Conservation (phyloP, 2,113 vertebrate genomes). For the Cyanoramphus novaezelandiae region DNA sequence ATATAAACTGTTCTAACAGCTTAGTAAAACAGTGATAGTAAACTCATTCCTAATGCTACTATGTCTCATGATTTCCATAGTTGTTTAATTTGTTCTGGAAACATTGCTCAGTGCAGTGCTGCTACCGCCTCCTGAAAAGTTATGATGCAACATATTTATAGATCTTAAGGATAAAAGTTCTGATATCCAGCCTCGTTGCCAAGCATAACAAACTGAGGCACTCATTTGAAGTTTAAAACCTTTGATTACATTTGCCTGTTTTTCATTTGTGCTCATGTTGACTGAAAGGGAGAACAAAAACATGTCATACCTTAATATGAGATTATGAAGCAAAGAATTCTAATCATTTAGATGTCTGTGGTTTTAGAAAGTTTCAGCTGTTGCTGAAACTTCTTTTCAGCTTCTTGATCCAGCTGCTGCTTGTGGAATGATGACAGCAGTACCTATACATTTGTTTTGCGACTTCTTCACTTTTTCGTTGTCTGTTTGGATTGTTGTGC, state of each 20-base stretch:
- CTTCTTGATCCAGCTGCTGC: not conserved
- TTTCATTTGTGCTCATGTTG: not conserved
- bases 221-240: not conserved
- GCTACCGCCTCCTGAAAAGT: not conserved
- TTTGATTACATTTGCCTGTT: not conserved
- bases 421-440: not conserved
- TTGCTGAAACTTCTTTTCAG: not conserved
- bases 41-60: not conserved
- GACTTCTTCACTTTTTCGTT: not conserved
- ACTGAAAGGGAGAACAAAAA: not conserved
- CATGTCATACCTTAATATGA: not conserved
- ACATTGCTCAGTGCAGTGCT: not conserved
- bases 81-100: not conserved
- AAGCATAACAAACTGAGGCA: not conserved
- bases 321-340: not conserved
- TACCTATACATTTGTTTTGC: not conserved
- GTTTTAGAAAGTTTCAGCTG: not conserved
- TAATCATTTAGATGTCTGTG: not conserved
- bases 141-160: fast-evolving
- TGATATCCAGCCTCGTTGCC: not conserved
- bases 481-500: not conserved
- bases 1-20: not conserved
- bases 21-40: not conserved
- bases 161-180: not conserved
- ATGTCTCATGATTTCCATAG: not conserved